A percentile compares a stretch with the other conserved stretches of the same genome.
phyloP scores from a whole-genome alignment of 2,797 vertebrate genomes.

The Sebastes hubbsi region DNA sequence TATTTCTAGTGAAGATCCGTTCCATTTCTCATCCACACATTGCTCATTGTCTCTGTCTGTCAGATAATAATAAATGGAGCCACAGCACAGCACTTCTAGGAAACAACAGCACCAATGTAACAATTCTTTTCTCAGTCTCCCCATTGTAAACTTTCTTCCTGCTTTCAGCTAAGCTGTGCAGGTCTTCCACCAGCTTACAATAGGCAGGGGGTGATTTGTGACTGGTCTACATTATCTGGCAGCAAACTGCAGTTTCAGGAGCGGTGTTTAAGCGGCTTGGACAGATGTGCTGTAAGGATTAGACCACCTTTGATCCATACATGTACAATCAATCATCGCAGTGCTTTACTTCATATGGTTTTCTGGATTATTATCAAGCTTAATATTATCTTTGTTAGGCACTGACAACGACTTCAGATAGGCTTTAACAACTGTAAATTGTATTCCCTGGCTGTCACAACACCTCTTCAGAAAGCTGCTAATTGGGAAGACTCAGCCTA shows the following conservation, averaged over 20 bases:
- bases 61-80: conserved; percentile 52
- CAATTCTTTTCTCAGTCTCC: conserved; percentile 34
- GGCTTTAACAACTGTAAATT: conserved; percentile 73
- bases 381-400: conserved; percentile 51
- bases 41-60: conserved; percentile 35
- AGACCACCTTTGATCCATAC: conserved; percentile 58
- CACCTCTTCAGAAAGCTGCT: conserved; percentile 73
- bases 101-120: conserved; percentile 39
- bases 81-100: conserved; percentile 4
- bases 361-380: conserved; percentile 56
- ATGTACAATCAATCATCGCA: conserved; percentile 52
- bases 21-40: conserved; percentile 34
- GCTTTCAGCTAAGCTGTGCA: conserved; percentile 48
- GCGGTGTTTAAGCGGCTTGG: conserved; percentile 54
- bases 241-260: conserved; percentile 49
- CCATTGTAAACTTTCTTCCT: conserved; percentile 25
- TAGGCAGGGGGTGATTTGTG: conserved; percentile 54
- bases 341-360: conserved; percentile 29
- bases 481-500: conserved; percentile 73
- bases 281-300: conserved; percentile 64
- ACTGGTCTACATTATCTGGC: conserved; percentile 56
- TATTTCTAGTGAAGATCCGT: conserved; percentile 20
- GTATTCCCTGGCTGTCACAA: conserved; percentile 72
- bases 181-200: conserved; percentile 58
- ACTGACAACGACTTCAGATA: conserved; percentile 57